Evolutionary conservation across 2,888 invertebrate species (phyloP), one percentile per base, ranked within the genome.

Genomic region (Aleiodes testaceus): DNA sequence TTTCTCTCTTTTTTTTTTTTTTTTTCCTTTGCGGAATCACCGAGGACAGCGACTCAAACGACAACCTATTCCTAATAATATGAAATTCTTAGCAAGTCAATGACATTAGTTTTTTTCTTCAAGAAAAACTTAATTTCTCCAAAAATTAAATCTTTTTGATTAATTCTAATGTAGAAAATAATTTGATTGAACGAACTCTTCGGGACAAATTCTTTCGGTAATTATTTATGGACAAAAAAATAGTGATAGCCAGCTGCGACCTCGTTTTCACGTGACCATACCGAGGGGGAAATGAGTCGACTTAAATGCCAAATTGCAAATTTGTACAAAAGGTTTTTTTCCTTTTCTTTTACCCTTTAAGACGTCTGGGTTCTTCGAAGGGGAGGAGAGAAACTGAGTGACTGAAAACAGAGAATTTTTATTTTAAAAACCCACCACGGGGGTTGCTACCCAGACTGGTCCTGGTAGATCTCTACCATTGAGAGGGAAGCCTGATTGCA

Each of bases 401-500:
- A 52, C 42, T 18, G 66, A 30, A 59, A 65, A 55, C 67, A 61
- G 52, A 67, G 66, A 52, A 70, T 64, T 74, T 71, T 36, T 36
- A 47, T 26, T 59, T 55, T 59, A 45, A 59, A 61, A 68, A 59
- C 69, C 66, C 66, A 36, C 26, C 26, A 36, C 67, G 64, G 44
- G 65, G 65, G 52, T 67, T 70, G 61, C 59, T 76, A 75, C 75
- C 36, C 76, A 75, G 77, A 78, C 79, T 82, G 78, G 77, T 78
- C 77, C 76, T 75, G 67, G 80, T 80, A 81, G 81, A 80, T 77
- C 77, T 74, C 77, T 74, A 73, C 72, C 73, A 72, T 47, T 75
- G 77, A 52, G 52, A 53, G 44, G 36, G 22, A 66, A 81, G 80
- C 79, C 79, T 81, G 83, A 82, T 84, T 82, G 80, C 78, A 77